Evolutionary conservation across 2,888 invertebrate species (phyloP).

Genomic region (Hesperia comma): DNA sequence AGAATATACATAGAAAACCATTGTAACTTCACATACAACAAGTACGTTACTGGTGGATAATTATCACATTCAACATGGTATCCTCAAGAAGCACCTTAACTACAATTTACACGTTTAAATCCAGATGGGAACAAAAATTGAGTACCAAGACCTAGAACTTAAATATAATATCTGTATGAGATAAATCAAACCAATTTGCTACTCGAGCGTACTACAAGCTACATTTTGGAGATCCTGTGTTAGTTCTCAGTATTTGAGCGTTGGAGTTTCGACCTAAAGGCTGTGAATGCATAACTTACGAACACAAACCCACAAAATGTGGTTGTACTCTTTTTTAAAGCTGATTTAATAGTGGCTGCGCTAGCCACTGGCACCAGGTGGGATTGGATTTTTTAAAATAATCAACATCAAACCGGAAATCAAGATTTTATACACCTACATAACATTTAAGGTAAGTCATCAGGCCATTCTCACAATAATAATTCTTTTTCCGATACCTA

Average conservation of each 20-base stretch:
- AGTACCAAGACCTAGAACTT: background rate
- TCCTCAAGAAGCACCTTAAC: constrained; percentile 51
- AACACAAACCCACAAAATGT: no score
- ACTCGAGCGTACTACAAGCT: no score
- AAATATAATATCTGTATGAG: no score
- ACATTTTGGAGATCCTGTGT: no score
- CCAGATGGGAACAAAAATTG: constrained; percentile 18
- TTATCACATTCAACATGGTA: constrained; percentile 60
- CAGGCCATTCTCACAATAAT: constrained; percentile 19
- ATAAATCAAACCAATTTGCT: no score
- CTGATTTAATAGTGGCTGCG: background rate
- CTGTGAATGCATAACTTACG: background rate
- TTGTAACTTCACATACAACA: constrained; percentile 51
- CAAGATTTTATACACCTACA: background rate
- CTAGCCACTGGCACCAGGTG: background rate
- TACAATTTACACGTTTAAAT: constrained; percentile 35
- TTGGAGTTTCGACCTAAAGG: background rate
- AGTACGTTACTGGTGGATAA: constrained; percentile 57
- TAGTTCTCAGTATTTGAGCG: no score
- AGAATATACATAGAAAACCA: constrained; percentile 70
- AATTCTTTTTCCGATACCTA: background rate
- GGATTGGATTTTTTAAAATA: background rate
- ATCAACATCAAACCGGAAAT: background rate
- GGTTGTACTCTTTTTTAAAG: background rate
- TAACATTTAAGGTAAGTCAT: constrained; percentile 3